phyloP scores from a whole-genome alignment of 2,113 vertebrate genomes.

The Anhinga anhinga region DNA sequence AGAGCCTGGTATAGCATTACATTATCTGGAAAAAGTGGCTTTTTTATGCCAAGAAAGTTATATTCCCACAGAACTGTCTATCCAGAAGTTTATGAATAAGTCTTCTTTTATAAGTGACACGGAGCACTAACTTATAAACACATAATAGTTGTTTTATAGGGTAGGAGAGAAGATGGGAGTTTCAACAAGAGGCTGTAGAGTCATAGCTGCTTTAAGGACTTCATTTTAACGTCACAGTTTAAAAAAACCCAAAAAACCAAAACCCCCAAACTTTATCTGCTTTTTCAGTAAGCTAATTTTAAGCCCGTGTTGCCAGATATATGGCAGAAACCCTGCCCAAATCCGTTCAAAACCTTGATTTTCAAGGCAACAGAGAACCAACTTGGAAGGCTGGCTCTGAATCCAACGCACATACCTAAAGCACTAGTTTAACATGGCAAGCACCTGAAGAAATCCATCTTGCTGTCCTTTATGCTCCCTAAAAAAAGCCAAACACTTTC shows the following conservation, averaged over 20 bases:
- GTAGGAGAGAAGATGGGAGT: background rate
- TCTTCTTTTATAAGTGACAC: background rate
- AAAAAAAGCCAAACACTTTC: background rate
- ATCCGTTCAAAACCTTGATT: background rate
- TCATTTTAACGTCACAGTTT: background rate
- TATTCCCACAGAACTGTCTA: constrained; percentile 16
- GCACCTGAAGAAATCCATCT: constrained; percentile 2
- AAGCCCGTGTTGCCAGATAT: background rate
- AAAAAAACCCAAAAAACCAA: background rate
- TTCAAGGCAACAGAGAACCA: background rate
- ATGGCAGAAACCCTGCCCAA: background rate
- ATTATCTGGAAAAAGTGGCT: background rate
- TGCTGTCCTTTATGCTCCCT: background rate
- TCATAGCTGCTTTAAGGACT: background rate
- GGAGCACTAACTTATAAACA: constrained; percentile 9
- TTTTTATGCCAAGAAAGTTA: background rate
- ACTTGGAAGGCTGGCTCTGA: background rate
- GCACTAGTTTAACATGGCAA: constrained; percentile 6
- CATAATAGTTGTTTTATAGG: background rate
- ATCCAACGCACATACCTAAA: background rate
- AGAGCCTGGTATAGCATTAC: background rate
- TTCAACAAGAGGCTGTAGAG: background rate
- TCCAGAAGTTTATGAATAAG: constrained; percentile 13
- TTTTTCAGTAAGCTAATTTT: background rate
- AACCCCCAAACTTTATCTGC: background rate